These are phyloP conservation scores for Calephelis nemesis DNA, from an alignment of 1,140 invertebrate genomes.

Conservation along the genomic window DNA sequence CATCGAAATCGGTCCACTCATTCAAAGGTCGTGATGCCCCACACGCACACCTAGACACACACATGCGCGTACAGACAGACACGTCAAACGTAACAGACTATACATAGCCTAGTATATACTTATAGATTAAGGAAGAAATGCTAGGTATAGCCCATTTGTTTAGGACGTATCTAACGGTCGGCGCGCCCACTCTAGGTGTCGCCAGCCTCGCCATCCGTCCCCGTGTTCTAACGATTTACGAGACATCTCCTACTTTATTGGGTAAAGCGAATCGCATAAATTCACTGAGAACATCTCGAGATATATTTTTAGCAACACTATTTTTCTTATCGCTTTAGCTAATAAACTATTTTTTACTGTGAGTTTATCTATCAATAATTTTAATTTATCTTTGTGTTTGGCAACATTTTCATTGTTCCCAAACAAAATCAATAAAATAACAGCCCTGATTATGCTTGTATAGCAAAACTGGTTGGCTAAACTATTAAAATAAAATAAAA, in stretches of 20 bases:
- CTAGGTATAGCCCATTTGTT: conserved; percentile 38
- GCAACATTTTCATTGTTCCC: too few species aligned
- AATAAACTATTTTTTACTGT: not conserved
- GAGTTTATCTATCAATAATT: too few species aligned
- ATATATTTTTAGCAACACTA: conserved; percentile 38
- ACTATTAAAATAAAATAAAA: too few species aligned
- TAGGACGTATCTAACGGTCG: conserved; percentile 61
- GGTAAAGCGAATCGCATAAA: conserved; percentile 71
- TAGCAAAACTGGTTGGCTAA: too few species aligned
- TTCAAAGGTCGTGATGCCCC: too few species aligned
- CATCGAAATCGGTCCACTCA: too few species aligned
- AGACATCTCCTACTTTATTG: conserved; percentile 72
- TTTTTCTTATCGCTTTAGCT: conserved; percentile 28
- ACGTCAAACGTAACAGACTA: too few species aligned
- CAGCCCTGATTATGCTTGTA: too few species aligned
- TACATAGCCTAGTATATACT: too few species aligned
- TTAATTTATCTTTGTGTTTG: not conserved
- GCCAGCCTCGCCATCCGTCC: conserved; percentile 55
- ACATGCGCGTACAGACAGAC: too few species aligned
- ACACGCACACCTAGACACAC: too few species aligned
- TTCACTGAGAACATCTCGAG: conserved; percentile 57
- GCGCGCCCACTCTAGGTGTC: conserved; percentile 73
- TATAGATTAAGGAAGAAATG: not conserved
- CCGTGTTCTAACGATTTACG: conserved; percentile 65
- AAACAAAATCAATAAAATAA: too few species aligned